Conservation (phyloP, 64 coral and sea anemone genomes). For the Stichodactyla helianthus region DNA sequence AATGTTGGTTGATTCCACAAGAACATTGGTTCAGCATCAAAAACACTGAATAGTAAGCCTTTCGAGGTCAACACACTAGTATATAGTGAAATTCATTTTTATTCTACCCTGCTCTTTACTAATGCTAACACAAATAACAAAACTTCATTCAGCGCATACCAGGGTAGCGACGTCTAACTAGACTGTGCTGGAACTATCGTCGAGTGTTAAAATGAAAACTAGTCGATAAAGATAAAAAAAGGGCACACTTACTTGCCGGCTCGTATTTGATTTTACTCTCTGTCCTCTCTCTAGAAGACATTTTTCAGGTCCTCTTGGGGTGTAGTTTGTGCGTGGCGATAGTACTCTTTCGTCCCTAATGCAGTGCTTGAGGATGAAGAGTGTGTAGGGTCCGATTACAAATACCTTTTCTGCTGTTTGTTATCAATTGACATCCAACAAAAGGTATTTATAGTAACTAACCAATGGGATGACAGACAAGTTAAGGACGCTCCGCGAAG, state of each 20-base stretch:
- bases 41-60: no score
- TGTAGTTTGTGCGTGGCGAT: neutral
- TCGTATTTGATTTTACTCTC: slow-evolving; percentile 59
- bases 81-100: neutral
- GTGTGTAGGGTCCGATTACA: neutral
- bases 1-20: no score
- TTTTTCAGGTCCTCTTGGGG: neutral
- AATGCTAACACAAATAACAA: neutral
- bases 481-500: neutral
- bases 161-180: neutral
- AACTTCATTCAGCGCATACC: neutral
- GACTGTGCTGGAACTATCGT: neutral
- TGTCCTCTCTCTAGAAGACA: slow-evolving; percentile 13
- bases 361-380: neutral
- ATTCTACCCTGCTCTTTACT: neutral
- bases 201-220: neutral
- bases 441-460: neutral
- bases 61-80: no score
- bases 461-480: neutral
- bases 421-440: neutral
- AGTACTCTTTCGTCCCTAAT: neutral
- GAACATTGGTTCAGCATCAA: no score
- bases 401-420: neutral
- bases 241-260: slow-evolving; percentile 43
- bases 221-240: neutral